Evolutionary conservation across 1,140 invertebrate species (phyloP), one percentile per base, ranked within the genome.

Genomic region (Hormaphis cornu): DNA sequence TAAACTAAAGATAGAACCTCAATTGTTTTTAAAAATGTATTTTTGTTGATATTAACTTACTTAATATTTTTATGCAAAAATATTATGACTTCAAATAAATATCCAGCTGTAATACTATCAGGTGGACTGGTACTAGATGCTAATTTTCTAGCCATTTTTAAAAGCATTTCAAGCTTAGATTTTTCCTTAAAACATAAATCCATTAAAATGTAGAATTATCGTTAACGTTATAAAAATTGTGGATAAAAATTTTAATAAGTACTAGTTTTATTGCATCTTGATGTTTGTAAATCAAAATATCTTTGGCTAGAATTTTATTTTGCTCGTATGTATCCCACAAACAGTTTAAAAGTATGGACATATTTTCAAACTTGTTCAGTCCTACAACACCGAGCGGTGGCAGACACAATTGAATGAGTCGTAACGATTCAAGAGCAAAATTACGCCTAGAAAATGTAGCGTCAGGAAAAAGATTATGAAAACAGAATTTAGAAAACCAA

Each of bases 31-130:
- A n/a, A n/a, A n/a, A n/a, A n/a, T n/a, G n/a, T n/a, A n/a, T n/a
- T n/a, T n/a, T n/a, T n/a, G n/a, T n/a, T n/a, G n/a, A 33, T 33
- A 33, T 6, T 6, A 20, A 22, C 30, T 33, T 33, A 33, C 30
- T 4, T 4, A 4, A 33, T 33, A 6, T 9, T 33, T 33, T 4
- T 33, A 40, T 58, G 37, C 0, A 66, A 50, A 66, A 48, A 24
- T 30, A 72, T 52, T 40, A 70, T 73, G 63, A 85, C 81, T 77
- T 83, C 83, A 26, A 93, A 79, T 72, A 89, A 82, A 76, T 90
- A 93, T 14, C 86, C 84, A 6, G 87, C 89, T 3, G 90, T 89
- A 6, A 85, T 78, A 46, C 86, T 86, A 70, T 93, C 90, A n/a
- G 87, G 85, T 1, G 92, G 91, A 75, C 85, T 86, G 18, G 88